phyloP scores from a whole-genome alignment of 2,113 vertebrate species.

The Gymnobelideus leadbeateri region DNA sequence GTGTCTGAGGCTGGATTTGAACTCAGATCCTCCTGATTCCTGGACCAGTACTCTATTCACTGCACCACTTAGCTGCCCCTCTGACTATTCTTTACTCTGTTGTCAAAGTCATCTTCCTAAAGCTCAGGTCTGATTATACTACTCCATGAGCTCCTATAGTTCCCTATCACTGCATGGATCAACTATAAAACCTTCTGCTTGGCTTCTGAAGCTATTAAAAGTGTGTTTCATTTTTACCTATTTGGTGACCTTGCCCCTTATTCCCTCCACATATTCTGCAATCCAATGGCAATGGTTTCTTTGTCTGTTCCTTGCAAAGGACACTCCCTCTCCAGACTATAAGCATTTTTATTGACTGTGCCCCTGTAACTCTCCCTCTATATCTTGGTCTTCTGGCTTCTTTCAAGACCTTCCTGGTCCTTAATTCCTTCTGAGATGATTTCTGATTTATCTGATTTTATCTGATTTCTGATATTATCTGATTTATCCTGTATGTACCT shows the following conservation, averaged over 20 bases:
- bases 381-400: not conserved
- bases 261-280: not conserved
- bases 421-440: not conserved
- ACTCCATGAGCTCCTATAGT: not conserved
- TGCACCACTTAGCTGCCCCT: too few relatives aligned
- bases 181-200: not conserved
- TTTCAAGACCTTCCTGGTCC: not conserved
- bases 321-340: not conserved
- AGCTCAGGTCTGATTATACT: not conserved
- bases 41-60: too few relatives aligned
- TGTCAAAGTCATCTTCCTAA: not conserved
- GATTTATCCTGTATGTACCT: not conserved
- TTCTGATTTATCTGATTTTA: not conserved
- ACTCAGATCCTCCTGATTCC: too few relatives aligned
- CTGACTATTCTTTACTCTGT: not conserved
- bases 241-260: not conserved
- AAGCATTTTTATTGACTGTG: not conserved
- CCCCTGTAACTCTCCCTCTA: not conserved
- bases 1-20: too few relatives aligned
- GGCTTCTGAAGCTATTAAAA: not conserved
- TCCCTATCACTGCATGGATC: not conserved
- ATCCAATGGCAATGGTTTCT: not conserved
- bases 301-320: not conserved
- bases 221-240: not conserved
- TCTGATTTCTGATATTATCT: not conserved